Evolutionary conservation across 37 sponge, comb jelly and placozoan genomes (phyloP), one percentile per base, ranked within the genome.

Genomic region (Bolinopsis microptera): DNA sequence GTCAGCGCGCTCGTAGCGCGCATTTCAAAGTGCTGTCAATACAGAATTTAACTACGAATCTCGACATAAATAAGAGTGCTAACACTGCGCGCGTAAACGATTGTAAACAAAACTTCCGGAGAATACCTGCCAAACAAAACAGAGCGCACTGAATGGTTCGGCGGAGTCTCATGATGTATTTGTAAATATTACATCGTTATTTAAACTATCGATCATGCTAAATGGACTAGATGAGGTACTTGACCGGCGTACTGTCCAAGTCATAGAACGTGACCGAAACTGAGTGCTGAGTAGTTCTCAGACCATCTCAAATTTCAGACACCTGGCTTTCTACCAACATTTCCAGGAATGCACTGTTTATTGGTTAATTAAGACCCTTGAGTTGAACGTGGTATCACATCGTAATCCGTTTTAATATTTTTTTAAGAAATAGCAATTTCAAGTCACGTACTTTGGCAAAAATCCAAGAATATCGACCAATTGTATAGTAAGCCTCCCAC

Each of bases 31-130:
- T 48, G 61, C 61, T 48, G 61, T 13, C 13, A 48, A 18, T 48
- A 18, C 13, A 48, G 61, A 48, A 5, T 48, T 48, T 48, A 48
- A 48, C 61, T 48, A 13, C 61, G 5, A 48, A 13, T 18, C 9
- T 48, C 61, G 9, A 48, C 5, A 13, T 18, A 48, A 48, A 48
- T 77, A 8, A 77, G 18, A 35, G 80, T 77, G 80, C 80, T 77
- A 18, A 77, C 80, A 77, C 28, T 77, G 32, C 27, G 32, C 32
- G 33, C 33, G 13, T 35, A 16, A 34, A 31, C 21, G 80, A 32
- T 77, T 77, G 80, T 77, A 77, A 77, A 77, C 80, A 77, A 77
- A 77, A 77, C 32, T 77, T 77, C 80, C 80, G 80, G 80, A 32
- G 80, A 36, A 77, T 77, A 32, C 33, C 35, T 13, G 80, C 80